These are phyloP conservation scores for Hypocryptadius cinnamomeus DNA, from an alignment of 2,113 vertebrate species.

Conservation along the genomic window DNA sequence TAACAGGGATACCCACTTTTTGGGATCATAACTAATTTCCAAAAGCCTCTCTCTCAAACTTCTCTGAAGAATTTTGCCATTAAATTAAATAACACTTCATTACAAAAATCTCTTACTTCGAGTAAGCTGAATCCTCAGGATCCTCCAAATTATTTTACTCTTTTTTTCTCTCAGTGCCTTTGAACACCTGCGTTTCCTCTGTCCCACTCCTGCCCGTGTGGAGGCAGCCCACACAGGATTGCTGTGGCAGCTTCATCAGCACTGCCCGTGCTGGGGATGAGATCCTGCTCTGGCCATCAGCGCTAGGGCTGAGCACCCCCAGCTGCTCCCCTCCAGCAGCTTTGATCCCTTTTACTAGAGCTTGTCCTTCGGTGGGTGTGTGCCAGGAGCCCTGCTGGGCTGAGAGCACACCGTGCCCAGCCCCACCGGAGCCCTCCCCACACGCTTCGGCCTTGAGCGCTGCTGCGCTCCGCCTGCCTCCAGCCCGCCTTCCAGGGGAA, in stretches of 20 bases:
- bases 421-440: fast-evolving
- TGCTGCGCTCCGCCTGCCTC: not conserved
- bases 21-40: not conserved
- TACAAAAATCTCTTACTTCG: not conserved
- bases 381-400: no score
- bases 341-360: not conserved
- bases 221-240: fast-evolving
- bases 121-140: not conserved
- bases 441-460: fast-evolving
- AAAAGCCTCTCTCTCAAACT: not conserved
- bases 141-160: not conserved
- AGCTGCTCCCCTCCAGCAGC: not conserved
- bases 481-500: no score
- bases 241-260: not conserved
- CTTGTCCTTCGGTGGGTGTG: fast-evolving
- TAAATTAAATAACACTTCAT: not conserved
- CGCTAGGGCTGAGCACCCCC: not conserved
- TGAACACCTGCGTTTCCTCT: not conserved
- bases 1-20: not conserved
- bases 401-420: not conserved
- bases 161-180: not conserved
- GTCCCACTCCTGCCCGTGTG: not conserved
- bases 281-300: not conserved
- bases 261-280: fast-evolving
- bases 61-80: not conserved